Conservation (phyloP, 2,888 invertebrate species). For the Byasa hedistus region DNA sequence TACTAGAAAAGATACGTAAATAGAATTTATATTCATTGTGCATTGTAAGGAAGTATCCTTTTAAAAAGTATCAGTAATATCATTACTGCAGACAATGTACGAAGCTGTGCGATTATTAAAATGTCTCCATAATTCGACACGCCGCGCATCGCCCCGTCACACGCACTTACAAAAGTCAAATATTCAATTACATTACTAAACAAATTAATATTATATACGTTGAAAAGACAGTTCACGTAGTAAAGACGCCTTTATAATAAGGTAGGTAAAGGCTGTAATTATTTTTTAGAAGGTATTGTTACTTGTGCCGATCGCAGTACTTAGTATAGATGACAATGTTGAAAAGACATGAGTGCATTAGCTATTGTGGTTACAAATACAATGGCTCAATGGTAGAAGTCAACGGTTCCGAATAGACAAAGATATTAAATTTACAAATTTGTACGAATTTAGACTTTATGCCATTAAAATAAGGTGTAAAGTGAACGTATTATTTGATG, state of each 20-base stretch:
- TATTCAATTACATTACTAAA: conserved; percentile 67
- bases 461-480: neutral
- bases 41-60: no score
- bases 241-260: conserved; percentile 33
- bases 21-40: no score
- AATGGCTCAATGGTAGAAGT: conserved; percentile 63
- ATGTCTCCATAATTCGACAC: conserved; percentile 54
- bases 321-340: conserved; percentile 75
- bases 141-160: conserved; percentile 66
- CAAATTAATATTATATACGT: conserved; percentile 32
- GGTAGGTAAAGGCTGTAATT: conserved; percentile 16
- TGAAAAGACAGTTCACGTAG: conserved; percentile 18
- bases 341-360: conserved; percentile 77
- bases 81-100: conserved; percentile 20
- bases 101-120: conserved; percentile 62
- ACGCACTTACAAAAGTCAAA: conserved; percentile 73
- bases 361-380: conserved; percentile 60
- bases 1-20: no score
- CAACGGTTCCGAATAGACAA: conserved; percentile 53
- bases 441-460: conserved; percentile 21
- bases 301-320: conserved; percentile 50
- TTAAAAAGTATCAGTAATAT: neutral
- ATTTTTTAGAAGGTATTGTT: conserved; percentile 15
- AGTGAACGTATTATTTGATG: conserved; percentile 12
- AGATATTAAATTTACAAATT: conserved; percentile 24